These are phyloP conservation scores for Ypsolopha scabrella DNA, from an alignment of 2,888 invertebrate species.

Conservation along the genomic window DNA sequence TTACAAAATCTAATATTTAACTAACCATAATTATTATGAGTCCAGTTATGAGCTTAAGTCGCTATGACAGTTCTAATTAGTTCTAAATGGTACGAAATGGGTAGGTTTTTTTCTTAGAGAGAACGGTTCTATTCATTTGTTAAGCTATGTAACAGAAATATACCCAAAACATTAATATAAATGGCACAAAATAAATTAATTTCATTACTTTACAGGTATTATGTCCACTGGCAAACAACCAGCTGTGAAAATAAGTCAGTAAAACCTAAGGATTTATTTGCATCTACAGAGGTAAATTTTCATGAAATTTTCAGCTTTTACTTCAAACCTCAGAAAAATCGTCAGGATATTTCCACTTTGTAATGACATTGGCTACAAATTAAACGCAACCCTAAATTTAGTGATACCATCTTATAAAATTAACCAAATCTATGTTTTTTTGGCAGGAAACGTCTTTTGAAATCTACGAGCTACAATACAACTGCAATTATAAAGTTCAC, in stretches of 20 bases:
- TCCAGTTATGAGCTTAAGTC: too few relatives aligned
- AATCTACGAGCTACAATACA: constrained; percentile 68
- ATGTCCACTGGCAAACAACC: constrained; percentile 43
- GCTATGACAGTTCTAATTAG: too few relatives aligned
- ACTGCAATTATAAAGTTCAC: constrained; percentile 67
- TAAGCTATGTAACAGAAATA: too few relatives aligned
- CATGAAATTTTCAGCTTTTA: constrained; percentile 7
- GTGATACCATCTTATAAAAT: background rate
- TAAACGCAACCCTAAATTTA: background rate
- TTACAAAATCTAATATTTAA: too few relatives aligned
- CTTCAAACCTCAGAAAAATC: too few relatives aligned
- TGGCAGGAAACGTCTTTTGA: constrained; percentile 68
- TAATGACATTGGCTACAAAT: background rate
- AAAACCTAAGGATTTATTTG: constrained; percentile 48
- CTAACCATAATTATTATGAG: too few relatives aligned
- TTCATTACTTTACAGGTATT: constrained; percentile 33
- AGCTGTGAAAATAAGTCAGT: constrained; percentile 41
- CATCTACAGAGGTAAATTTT: constrained; percentile 62
- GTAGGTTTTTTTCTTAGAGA: too few relatives aligned
- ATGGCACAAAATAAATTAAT: background rate
- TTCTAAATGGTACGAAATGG: too few relatives aligned
- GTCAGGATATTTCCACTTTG: too few relatives aligned
- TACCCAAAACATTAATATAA: too few relatives aligned
- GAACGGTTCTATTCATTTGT: too few relatives aligned
- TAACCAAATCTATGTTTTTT: constrained; percentile 8